Evolutionary conservation across 2,113 vertebrate genomes (phyloP).

Genomic region (Poeciliopsis retropinna): DNA sequence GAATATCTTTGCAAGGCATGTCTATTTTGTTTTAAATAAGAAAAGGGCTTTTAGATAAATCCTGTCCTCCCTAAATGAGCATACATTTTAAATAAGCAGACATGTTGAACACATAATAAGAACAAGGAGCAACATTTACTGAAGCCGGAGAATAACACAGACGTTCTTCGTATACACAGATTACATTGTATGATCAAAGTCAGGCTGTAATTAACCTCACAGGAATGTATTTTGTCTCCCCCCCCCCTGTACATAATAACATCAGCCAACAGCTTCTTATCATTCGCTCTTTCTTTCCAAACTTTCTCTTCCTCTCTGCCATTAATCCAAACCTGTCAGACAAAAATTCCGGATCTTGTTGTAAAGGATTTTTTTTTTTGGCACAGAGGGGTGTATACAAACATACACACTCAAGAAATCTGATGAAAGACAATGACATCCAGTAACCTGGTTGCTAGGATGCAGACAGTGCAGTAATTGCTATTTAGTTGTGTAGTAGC

Average conservation of each 20-base stretch:
- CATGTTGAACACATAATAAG: background rate
- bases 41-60: background rate
- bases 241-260: background rate
- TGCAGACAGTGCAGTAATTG: slow-evolving; percentile 61
- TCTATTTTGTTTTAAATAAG: background rate
- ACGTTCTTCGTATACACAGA: slow-evolving; percentile 14
- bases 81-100: background rate
- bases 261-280: slow-evolving; percentile 13
- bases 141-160: background rate
- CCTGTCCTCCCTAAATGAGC: background rate
- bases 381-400: slow-evolving; percentile 32
- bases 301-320: slow-evolving; percentile 21
- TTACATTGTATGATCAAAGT: slow-evolving; percentile 22
- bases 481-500: slow-evolving; percentile 57
- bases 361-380: slow-evolving; percentile 30
- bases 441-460: slow-evolving; percentile 66
- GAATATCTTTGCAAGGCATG: background rate
- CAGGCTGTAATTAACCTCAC: slow-evolving; percentile 7
- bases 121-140: background rate
- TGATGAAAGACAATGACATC: slow-evolving; percentile 59
- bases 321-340: slow-evolving; percentile 57
- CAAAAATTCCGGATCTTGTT: slow-evolving; percentile 40
- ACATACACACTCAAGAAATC: slow-evolving; percentile 22
- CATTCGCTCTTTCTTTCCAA: background rate
- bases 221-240: slow-evolving; percentile 5